These are phyloP conservation scores for Etheostoma cragini DNA, from an alignment of 2,113 vertebrate genomes.

Conservation along the genomic window DNA sequence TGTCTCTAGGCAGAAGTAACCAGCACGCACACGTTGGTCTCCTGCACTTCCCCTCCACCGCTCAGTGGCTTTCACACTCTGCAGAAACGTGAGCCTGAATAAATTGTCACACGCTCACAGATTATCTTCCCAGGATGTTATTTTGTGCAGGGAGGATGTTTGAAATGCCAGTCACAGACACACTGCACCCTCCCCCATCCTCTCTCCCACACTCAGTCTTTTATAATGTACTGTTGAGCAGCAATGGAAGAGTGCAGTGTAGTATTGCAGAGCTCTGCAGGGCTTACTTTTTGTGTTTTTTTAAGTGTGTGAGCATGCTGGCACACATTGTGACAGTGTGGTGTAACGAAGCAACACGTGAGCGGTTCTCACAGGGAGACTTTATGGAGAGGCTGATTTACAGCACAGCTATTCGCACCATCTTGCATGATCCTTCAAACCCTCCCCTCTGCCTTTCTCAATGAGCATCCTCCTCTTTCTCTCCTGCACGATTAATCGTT, in stretches of 20 bases:
- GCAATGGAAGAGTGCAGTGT: constrained; percentile 64
- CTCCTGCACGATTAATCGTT: background rate
- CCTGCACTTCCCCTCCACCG: constrained; percentile 67
- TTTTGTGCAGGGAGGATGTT: constrained; percentile 82
- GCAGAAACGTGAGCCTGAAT: constrained; percentile 83
- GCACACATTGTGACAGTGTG: constrained; percentile 61
- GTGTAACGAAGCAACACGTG: constrained; percentile 68
- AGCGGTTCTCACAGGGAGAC: constrained; percentile 62
- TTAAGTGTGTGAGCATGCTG: constrained; percentile 43
- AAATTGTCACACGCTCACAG: constrained; percentile 82
- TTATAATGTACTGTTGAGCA: constrained; percentile 69
- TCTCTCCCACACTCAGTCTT: constrained; percentile 51
- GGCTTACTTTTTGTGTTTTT: constrained; percentile 55
- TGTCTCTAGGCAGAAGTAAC: constrained; percentile 60
- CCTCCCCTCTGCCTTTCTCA: constrained; percentile 59
- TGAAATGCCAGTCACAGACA: constrained; percentile 83
- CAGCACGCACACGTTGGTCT: constrained; percentile 59
- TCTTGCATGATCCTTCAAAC: constrained; percentile 55
- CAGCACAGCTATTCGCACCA: constrained; percentile 68
- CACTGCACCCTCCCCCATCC: constrained; percentile 64
- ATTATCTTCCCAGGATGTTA: constrained; percentile 84
- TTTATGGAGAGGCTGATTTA: constrained; percentile 73
- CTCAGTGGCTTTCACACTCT: constrained; percentile 75
- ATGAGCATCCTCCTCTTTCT: constrained; percentile 60
- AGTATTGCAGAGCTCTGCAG: constrained; percentile 65